Percentiles rank a stretch among this genome's conserved stretches.
phyloP scores from a whole-genome alignment of 2,888 invertebrate species.

The Drosophila quinaria region DNA sequence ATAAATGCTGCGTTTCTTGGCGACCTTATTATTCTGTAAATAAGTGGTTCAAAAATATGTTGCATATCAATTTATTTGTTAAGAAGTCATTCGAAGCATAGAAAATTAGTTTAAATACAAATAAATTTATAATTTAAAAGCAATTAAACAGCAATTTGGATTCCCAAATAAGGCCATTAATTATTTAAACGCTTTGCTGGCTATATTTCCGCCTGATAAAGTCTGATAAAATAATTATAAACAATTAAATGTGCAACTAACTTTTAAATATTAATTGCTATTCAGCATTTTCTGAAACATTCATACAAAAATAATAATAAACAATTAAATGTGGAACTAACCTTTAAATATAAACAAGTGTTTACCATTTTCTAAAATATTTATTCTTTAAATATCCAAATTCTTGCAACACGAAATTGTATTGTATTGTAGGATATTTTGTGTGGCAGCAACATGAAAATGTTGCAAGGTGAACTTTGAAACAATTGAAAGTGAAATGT shows the following conservation, averaged over 20 bases:
- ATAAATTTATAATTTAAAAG: too few relatives aligned
- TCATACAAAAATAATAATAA: neutral
- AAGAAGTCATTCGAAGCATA: too few relatives aligned
- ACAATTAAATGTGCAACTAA: neutral
- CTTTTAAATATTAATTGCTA: neutral
- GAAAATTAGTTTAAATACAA: too few relatives aligned
- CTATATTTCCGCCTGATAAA: too few relatives aligned
- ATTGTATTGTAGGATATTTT: neutral
- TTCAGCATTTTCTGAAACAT: neutral
- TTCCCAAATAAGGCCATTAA: too few relatives aligned
- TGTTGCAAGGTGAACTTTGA: conserved; percentile 12
- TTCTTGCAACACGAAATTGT: neutral
- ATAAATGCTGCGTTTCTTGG: neutral
- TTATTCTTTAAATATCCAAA: neutral
- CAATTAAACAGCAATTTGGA: too few relatives aligned
- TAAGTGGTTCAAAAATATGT: too few relatives aligned
- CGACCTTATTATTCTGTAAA: too few relatives aligned
- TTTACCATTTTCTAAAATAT: neutral
- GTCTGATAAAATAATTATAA: neutral
- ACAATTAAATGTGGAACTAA: neutral
- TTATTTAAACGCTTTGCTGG: too few relatives aligned
- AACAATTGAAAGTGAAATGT: conserved; percentile 48
- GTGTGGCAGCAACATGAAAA: neutral
- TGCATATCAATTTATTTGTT: too few relatives aligned
- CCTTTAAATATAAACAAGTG: neutral